These are phyloP conservation scores for Sarcophaga peregrina DNA, from an alignment of 1,140 invertebrate genomes.

Conservation along the genomic window DNA sequence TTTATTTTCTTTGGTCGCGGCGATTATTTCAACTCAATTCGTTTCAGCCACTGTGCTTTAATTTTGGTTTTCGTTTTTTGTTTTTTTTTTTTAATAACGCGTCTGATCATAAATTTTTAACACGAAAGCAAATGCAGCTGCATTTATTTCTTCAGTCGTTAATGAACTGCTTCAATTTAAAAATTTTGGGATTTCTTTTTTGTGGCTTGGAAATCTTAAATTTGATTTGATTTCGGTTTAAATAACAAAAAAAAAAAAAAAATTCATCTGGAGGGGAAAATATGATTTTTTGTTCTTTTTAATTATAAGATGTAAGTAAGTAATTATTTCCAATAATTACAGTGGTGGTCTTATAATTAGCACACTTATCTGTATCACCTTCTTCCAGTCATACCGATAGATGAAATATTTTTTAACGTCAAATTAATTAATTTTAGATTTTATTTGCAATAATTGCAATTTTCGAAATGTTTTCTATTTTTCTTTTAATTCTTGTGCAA, in stretches of 20 bases:
- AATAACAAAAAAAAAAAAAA: too few relatives aligned
- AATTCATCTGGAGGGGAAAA: too few relatives aligned
- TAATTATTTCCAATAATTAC: not conserved
- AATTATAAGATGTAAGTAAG: not conserved
- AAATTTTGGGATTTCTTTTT: not conserved
- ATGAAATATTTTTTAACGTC: too few relatives aligned
- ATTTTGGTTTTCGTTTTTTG: not conserved
- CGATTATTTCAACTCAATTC: not conserved
- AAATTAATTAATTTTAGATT: too few relatives aligned
- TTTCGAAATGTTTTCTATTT: too few relatives aligned
- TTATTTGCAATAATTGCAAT: too few relatives aligned
- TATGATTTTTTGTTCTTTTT: not conserved
- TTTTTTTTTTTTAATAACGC: too few relatives aligned
- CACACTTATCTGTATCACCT: too few relatives aligned
- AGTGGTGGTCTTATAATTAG: too few relatives aligned
- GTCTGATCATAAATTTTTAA: not conserved
- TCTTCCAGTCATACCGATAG: too few relatives aligned
- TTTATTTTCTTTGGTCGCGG: not conserved
- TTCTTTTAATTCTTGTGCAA: too few relatives aligned
- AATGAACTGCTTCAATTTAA: conserved; percentile 10
- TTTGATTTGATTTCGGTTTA: too few relatives aligned
- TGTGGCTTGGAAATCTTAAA: not conserved
- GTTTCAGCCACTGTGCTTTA: not conserved
- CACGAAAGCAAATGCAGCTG: not conserved
- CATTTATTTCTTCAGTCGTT: not conserved